Evolutionary conservation across 2,797 vertebrate species (phyloP).

Genomic region (Mormyrops boulengeri): DNA sequence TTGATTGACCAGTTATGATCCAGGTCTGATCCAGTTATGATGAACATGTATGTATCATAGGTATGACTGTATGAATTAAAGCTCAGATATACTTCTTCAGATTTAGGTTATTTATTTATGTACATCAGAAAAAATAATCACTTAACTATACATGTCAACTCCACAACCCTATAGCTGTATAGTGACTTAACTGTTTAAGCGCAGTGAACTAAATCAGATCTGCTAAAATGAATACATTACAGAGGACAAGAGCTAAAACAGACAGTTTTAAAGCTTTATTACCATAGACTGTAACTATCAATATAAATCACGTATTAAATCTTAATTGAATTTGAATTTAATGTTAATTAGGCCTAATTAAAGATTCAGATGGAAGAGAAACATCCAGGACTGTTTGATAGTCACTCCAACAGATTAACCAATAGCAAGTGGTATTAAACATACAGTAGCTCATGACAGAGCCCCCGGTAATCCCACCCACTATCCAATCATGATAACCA

Average conservation of each 20-base stretch:
- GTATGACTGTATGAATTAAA: neutral
- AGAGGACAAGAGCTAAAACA: neutral
- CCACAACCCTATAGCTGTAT: neutral
- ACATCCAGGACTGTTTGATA: neutral
- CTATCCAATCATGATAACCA: neutral
- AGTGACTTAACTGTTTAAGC: neutral
- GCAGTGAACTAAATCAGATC: neutral
- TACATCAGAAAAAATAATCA: neutral
- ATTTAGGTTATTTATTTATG: neutral
- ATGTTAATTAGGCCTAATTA: neutral
- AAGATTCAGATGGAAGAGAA: neutral
- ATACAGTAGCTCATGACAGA: neutral
- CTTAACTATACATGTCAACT: neutral
- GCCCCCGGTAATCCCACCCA: neutral
- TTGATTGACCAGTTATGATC: neutral
- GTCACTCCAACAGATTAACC: neutral
- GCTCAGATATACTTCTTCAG: neutral
- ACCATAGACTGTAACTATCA: neutral
- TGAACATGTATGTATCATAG: neutral
- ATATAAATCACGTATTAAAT: neutral
- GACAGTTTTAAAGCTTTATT: neutral
- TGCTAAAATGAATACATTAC: neutral
- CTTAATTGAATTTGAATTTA: neutral
- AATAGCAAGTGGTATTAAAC: neutral
- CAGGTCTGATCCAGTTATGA: neutral